phyloP scores from a whole-genome alignment of 2,888 invertebrate genomes.

The Stenoptilia bipunctidactyla region DNA sequence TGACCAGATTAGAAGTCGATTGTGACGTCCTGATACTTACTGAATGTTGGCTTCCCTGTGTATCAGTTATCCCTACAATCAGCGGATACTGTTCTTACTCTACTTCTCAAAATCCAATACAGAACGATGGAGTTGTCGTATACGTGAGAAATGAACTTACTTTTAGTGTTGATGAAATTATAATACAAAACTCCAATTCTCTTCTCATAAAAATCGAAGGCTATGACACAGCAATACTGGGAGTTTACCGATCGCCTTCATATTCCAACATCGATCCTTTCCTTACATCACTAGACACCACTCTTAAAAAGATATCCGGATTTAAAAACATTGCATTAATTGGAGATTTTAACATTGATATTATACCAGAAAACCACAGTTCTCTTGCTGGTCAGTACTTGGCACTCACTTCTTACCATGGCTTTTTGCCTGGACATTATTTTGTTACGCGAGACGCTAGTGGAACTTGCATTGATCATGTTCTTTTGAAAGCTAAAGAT shows the following conservation, averaged over 20 bases:
- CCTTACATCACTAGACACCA: conserved; percentile 9
- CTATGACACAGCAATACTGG: conserved; percentile 5
- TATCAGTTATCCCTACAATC: conserved; percentile 3
- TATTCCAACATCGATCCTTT: conserved; percentile 8
- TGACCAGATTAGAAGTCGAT: too few relatives aligned
- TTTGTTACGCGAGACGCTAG: conserved; percentile 3
- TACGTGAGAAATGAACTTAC: conserved; percentile 5
- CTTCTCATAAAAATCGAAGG: conserved; percentile 7
- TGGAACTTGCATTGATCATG: conserved; percentile 5
- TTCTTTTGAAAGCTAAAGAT: background rate
- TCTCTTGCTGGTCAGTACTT: too few relatives aligned
- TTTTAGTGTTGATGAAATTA: conserved; percentile 4
- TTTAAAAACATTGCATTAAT: too few relatives aligned
- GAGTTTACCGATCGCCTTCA: conserved; percentile 15
- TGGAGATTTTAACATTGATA: too few relatives aligned
- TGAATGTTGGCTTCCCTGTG: too few relatives aligned
- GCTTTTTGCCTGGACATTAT: too few relatives aligned
- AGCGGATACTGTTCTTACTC: conserved; percentile 1
- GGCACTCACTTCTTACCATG: too few relatives aligned
- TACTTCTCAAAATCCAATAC: conserved; percentile 2
- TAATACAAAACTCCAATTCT: conserved; percentile 8
- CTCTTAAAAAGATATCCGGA: too few relatives aligned
- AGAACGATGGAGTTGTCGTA: conserved; percentile 11
- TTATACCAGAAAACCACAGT: too few relatives aligned
- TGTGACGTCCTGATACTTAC: too few relatives aligned